phyloP scores from a whole-genome alignment of 2,888 invertebrate species.

The Hartigia nigra region DNA sequence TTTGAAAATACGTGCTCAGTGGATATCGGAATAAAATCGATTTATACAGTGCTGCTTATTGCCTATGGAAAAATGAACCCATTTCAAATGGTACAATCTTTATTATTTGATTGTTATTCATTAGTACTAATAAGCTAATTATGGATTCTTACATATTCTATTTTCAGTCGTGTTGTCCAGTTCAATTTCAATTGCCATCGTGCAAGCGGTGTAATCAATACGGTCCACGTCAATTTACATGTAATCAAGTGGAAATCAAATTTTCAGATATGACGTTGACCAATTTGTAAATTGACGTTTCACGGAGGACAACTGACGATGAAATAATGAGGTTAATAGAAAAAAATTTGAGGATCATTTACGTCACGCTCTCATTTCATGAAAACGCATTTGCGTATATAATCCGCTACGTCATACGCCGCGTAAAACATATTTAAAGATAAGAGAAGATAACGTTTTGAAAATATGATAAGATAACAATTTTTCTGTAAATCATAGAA shows the following conservation, averaged over 20 bases:
- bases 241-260: not conserved
- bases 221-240: not conserved
- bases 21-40: not conserved
- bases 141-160: constrained; percentile 43
- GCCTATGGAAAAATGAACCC: not conserved
- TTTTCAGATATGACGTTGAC: not conserved
- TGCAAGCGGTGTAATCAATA: not conserved
- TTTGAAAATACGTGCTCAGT: not conserved
- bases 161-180: constrained; percentile 47
- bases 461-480: not conserved
- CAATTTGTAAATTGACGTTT: not conserved
- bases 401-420: not conserved
- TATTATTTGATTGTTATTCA: not conserved
- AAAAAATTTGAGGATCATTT: not conserved
- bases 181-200: constrained; percentile 49
- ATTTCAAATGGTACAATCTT: not conserved
- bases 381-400: not conserved
- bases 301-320: not conserved
- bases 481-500: not conserved
- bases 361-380: not conserved
- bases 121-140: not conserved
- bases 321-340: not conserved
- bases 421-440: not conserved
- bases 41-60: not conserved
- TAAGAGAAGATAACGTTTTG: not conserved